Base-by-base conservation (phyloP, 53 echinoderm and acorn worm species). In the Paelopatides confundens region DNA sequence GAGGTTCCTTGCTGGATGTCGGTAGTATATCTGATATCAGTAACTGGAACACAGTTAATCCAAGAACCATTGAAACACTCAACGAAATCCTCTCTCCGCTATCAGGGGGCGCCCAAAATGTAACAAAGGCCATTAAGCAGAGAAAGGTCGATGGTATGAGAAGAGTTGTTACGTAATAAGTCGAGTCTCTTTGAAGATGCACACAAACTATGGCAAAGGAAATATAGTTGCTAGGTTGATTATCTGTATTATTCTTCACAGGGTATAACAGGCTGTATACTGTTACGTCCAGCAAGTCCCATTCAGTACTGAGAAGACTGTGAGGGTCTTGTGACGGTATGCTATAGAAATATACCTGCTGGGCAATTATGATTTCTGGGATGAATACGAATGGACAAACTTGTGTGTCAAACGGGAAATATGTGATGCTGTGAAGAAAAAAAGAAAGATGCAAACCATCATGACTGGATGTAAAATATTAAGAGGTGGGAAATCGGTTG, bases 341-440 rank as follows among this genome's bases (percentile, higher is more conserved):
- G 14, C 17, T 39, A 28, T 74, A 46, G 26, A 40, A 3, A 29
- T 74, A 39, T 21, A 40, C 39, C 28, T 74, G 74, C 8, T 46
- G 74, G 12, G 39, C 39, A n/a, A 40, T 24, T 18, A 40, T 13
- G 74, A 39, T 74, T 24, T 40, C 47, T 27, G 43, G 38, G 6
- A 27, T 5, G 18, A 26, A 74, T 8, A 2, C 13, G n/a, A 74
- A 74, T 0, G 74, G 74, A 74, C 74, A 74, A 27, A n/a, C 4
- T 7, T 74, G 74, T 21, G 40, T 39, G 40, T 74, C 74, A 43
- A 39, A 74, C 29, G 74, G 74, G 40, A 74, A 74, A 23, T 74
- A 74, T 39, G 40, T 23, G n/a, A 74, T 46, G 21, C 74, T 74
- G 47, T 74, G n/a, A 23, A 58, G 6, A 23, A n/a, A 18, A 58